These are phyloP conservation scores for Philhelius pedissequus DNA, from an alignment of 2,888 invertebrate species.

Conservation along the genomic window DNA sequence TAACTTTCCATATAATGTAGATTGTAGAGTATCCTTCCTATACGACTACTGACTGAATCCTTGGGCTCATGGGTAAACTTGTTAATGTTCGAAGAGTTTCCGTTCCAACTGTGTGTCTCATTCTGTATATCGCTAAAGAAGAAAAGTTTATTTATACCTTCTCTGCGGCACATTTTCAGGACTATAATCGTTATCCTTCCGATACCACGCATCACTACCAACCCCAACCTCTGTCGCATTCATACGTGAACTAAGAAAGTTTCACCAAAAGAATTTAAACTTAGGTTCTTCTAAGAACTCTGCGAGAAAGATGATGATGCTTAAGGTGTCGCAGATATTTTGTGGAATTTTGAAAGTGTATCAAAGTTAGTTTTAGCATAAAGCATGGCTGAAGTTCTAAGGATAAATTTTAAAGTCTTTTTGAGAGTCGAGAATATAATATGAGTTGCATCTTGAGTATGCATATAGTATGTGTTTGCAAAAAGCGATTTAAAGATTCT, in stretches of 20 bases:
- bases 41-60: background rate
- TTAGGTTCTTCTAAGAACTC: constrained; percentile 21
- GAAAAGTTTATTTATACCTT: constrained; percentile 14
- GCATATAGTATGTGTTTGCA: background rate
- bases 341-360: constrained; percentile 54
- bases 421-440: background rate
- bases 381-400: background rate
- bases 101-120: constrained; percentile 23
- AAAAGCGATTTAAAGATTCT: constrained; percentile 50
- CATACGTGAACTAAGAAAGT: constrained; percentile 47
- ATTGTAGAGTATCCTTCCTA: background rate
- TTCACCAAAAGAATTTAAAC: constrained; percentile 52
- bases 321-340: constrained; percentile 62
- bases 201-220: constrained; percentile 14
- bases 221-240: background rate
- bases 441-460: background rate
- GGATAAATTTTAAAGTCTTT: constrained; percentile 4
- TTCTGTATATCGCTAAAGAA: too few relatives aligned
- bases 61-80: constrained; percentile 19
- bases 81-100: constrained; percentile 54
- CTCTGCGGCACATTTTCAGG: constrained; percentile 45
- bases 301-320: constrained; percentile 23
- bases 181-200: constrained; percentile 58
- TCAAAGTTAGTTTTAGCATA: constrained; percentile 51
- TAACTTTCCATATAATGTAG: background rate